These are phyloP conservation scores for Australoheros scitulus DNA, from an alignment of 2,113 vertebrate species.

Conservation along the genomic window DNA sequence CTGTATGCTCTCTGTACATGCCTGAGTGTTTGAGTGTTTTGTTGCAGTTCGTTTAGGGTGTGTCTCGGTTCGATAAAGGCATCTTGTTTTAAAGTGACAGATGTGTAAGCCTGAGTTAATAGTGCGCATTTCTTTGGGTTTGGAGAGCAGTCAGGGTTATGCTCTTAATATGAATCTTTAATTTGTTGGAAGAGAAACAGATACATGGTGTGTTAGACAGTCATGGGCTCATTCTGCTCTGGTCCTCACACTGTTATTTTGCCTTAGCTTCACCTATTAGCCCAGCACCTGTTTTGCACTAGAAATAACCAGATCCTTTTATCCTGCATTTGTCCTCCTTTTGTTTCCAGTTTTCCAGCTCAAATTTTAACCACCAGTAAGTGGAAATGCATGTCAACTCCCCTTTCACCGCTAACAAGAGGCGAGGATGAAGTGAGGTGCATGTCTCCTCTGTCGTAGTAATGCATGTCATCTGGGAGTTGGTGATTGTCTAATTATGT, in stretches of 20 bases:
- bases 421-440: constrained; percentile 45
- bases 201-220: constrained; percentile 22
- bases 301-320: background rate
- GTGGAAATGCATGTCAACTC: constrained; percentile 57
- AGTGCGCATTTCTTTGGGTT: constrained; percentile 42
- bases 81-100: constrained; percentile 66
- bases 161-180: constrained; percentile 69
- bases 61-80: constrained; percentile 54
- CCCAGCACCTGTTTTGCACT: constrained; percentile 16
- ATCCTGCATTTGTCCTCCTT: constrained; percentile 11
- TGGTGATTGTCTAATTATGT: constrained; percentile 81
- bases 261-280: background rate
- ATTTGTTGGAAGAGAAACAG: constrained; percentile 52
- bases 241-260: constrained; percentile 21
- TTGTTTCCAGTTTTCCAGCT: background rate
- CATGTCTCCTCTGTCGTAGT: constrained; percentile 55
- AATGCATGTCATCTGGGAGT: constrained; percentile 61
- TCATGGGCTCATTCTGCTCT: constrained; percentile 7
- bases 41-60: constrained; percentile 67
- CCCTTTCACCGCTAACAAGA: constrained; percentile 58
- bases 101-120: constrained; percentile 71
- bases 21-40: constrained; percentile 25
- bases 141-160: constrained; percentile 67
- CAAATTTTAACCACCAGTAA: constrained; percentile 37
- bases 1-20: background rate